A percentile compares a stretch with the other conserved stretches of the same genome.
Conservation (phyloP, 2,888 invertebrate genomes). For the Maniola hyperantus region DNA sequence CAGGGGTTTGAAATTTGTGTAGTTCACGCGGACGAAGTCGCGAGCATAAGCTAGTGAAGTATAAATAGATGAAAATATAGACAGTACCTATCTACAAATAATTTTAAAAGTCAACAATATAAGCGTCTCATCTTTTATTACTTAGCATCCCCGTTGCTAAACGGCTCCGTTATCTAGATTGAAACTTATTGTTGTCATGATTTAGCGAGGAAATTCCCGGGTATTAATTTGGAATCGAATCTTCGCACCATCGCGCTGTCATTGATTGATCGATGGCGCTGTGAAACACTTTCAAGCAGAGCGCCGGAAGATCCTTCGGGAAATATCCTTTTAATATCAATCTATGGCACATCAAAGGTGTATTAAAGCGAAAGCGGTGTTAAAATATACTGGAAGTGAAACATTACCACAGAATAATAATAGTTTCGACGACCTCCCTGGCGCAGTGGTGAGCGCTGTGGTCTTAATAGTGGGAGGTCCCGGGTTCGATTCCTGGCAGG, state of each 20-base stretch:
- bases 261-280: conserved; percentile 17
- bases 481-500: no score
- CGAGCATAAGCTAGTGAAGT: no score
- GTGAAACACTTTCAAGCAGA: conserved; percentile 9
- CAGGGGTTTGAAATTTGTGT: no score
- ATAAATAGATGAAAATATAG: no score
- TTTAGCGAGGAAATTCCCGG: conserved; percentile 7
- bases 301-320: conserved; percentile 4
- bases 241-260: conserved; percentile 17
- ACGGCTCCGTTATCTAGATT: conserved; percentile 9
- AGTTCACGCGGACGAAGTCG: no score
- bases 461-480: no score
- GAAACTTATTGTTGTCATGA: conserved; percentile 16
- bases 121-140: no score
- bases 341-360: conserved; percentile 1
- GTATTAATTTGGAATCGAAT: conserved; percentile 20
- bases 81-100: no score
- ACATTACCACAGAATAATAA: no score
- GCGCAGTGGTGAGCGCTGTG: no score
- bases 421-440: no score
- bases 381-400: not conserved
- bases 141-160: not conserved
- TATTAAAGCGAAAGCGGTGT: not conserved
- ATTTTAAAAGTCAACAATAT: no score
- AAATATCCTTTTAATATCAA: conserved; percentile 9